Base-by-base conservation (phyloP, 1,140 invertebrate species). In the Rhagoletis pomonella region DNA sequence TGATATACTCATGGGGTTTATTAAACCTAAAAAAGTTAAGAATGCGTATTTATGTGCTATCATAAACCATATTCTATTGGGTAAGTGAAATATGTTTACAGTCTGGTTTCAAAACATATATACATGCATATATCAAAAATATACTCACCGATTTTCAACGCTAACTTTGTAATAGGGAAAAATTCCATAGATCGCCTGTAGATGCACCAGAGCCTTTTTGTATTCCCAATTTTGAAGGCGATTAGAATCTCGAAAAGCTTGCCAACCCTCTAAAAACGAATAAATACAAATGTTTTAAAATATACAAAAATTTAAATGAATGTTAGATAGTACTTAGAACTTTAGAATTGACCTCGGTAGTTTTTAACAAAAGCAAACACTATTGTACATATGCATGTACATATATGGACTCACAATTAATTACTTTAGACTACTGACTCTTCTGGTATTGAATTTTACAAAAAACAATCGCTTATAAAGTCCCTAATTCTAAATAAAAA, bases 161-260 rank as follows among this genome's bases (percentile, higher is more conserved):
- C 90, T 90, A 4, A 93, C 88, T 17, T 90, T 91, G 29, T 91
- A 93, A 59, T 93, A 93, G 5, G 92, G 92, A 86, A 91, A 93
- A 44, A 93, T 90, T 17, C 92, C 92, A 58, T 90, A 92, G 64
- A 90, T 90, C 12, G 90, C 87, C 64, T 93, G 92, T 7, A 93
- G 77, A 67, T 89, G 89, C 39, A 90, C 89, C 87, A 93, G 85
- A 1, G 91, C 90, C 44, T 88, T 89, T 85, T 87, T 90, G 87
- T 91, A 89, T 9, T 92, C 90, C 92, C 92, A 93, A 87, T 89
- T 89, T 81, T 90, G 91, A 29, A 92, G 42, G 7, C 90, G 89
- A 84, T 90, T 89, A 1, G 88, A 86, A 44, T 90, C 89, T 3
- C 90, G 86, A 19, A 92, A 90, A 14, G 91, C 90, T 86, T 91